A percentile compares a stretch with the other conserved stretches of the same genome.
Evolutionary conservation across 37 sponge, comb jelly and placozoan genomes (phyloP).

Genomic region (Theonella swinhoei): DNA sequence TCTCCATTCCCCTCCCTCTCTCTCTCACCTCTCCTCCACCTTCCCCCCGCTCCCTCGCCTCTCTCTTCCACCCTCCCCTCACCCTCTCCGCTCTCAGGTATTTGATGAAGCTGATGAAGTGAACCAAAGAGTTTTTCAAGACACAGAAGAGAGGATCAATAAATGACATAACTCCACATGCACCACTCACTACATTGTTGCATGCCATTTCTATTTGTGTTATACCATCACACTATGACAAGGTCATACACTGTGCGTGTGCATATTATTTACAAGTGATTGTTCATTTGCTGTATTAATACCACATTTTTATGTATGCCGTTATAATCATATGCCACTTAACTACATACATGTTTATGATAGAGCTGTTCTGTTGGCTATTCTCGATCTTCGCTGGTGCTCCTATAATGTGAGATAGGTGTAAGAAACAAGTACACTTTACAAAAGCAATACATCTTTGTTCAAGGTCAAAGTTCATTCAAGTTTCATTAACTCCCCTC

Average conservation of each 20-base stretch:
- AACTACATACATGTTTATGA: not conserved
- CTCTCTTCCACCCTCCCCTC: not conserved
- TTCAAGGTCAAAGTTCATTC: too few species aligned
- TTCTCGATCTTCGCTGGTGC: slow-evolving; percentile 16
- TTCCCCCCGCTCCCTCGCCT: too few species aligned
- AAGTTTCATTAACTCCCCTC: too few species aligned
- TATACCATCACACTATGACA: too few species aligned
- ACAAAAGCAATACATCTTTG: not conserved
- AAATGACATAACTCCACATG: not conserved
- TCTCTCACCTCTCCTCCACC: too few species aligned
- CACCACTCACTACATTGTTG: not conserved
- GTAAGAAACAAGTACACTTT: not conserved
- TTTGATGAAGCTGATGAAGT: not conserved
- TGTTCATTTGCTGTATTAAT: not conserved
- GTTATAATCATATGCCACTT: too few species aligned
- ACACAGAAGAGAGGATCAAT: not conserved
- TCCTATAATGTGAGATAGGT: slow-evolving; percentile 21
- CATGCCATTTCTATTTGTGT: too few species aligned
- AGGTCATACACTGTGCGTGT: too few species aligned
- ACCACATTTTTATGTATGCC: too few species aligned
- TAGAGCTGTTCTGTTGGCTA: slow-evolving; percentile 12
- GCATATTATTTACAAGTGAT: not conserved
- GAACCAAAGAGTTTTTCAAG: not conserved
- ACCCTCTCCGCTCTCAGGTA: too few species aligned
- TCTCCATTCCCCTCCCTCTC: too few species aligned